Base-by-base conservation (phyloP, 2,797 vertebrate species). In the Antennarius maculatus region DNA sequence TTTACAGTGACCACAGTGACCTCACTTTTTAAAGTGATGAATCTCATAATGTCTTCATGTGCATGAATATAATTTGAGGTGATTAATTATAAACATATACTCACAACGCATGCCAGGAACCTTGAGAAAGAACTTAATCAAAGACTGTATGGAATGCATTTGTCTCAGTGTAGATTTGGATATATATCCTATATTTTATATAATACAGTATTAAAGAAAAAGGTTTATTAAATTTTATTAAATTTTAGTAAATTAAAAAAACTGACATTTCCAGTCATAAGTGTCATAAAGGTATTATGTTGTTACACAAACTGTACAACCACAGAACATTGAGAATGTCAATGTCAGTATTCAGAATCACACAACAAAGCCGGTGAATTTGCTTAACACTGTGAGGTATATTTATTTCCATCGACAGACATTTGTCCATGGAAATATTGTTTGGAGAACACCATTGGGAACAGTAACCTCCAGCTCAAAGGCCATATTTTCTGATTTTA, bases 401-500 rank as follows among this genome's bases (percentile, higher is more conserved):
- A 84, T 84, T 78, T 88, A 88, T 88, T 85, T 86, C 61, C 71
- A 87, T 82, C 51, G 59, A 84, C 76, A 81, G 79, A 82, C 77
- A 77, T 88, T 89, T 89, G 84, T 89, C 84, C 74, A 57, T 83
- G 79, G 79, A 86, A 86, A 85, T 84, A 86, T 82, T 86, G 82
- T 82, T 65, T 62, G 77, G 55, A 62, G 69, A 77, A 71, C 53
- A 75, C 89, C 61, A 69, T 3, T 69, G 88, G 89, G 89, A 90
- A 79, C 85, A 55, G 70, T 87, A 86, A 81, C 81, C 78, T 80
- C 69, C 70, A 72, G 78, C 86, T 87, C 85, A 79, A 77, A 87
- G 88, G 86, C 88, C 75, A 82, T 91, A 86, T 86, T 88, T 89
- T 90, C 74, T 81, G 66, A 77, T 89, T 90, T 90, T 91, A 89